Evolutionary conservation across 2,797 vertebrate species (phyloP), one percentile per base, ranked within the genome.

Genomic region (Cryptoblepharus egeriae): DNA sequence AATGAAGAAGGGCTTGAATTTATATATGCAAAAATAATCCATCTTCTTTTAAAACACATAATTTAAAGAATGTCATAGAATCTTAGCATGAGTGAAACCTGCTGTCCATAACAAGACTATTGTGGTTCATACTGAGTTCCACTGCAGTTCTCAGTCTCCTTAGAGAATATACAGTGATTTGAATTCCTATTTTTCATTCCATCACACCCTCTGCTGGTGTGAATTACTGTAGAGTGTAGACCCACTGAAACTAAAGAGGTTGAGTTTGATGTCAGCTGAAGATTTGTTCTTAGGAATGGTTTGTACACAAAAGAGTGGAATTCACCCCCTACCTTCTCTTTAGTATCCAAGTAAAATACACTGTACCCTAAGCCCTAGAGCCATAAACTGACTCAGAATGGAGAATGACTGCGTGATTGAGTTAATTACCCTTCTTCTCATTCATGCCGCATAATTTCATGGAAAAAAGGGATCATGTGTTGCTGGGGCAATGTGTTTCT

Each of bases 71-170:
- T 64, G 75, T 70, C 22, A 32, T 42, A 32, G 37, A 45, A 52
- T 87, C 68, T 68, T 67, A 8, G 16, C 45, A 63, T 26, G 83
- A 85, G 84, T 75, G 84, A 85, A 81, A 77, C 89, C 63, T 81
- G 69, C 63, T 77, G 82, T 49, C 55, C 70, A n/a, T 79, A 61
- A 89, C 87, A 58, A 79, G 86, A 87, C 87, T 83, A 69, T 30
- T 64, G 52, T 55, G 42, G 57, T 85, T 90, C 90, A 93, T 92
- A 90, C 58, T 80, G 35, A 39, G 52, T n/a, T 67, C 20, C 20
- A 67, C 35, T 75, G 30, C 61, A 74, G 26, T n/a, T 45, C 4
- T 68, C 35, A 68, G 39, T 75, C 52, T 58, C 63, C 28, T n/a
- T 30, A 42, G 12, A 68, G 37, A 81, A 68, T 42, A 30, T 28